Conservation (phyloP, 2,888 invertebrate species). For the Hydrotaea diabolus region DNA sequence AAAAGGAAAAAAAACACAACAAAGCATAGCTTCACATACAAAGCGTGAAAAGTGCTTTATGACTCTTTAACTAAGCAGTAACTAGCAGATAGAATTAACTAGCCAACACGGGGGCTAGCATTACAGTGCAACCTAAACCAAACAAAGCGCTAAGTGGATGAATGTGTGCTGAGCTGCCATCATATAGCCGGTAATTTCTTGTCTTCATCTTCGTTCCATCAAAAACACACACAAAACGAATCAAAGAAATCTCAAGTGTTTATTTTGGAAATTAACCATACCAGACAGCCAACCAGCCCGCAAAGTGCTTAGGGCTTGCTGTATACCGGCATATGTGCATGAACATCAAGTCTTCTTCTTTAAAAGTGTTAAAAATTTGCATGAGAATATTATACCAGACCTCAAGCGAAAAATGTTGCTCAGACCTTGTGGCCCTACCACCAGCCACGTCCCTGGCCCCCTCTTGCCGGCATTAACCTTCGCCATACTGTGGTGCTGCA, state of each 20-base stretch:
- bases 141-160: neutral
- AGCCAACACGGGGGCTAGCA: neutral
- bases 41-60: constrained; percentile 22
- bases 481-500: constrained; percentile 40
- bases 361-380: constrained; percentile 8
- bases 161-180: neutral
- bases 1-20: too few relatives aligned
- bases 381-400: too few relatives aligned
- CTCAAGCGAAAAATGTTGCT: constrained; percentile 29
- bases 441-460: neutral
- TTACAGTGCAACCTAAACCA: neutral
- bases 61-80: neutral
- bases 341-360: neutral
- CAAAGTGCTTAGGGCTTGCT: neutral
- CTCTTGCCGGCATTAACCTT: constrained; percentile 53
- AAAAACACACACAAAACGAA: neutral
- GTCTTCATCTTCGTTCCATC: constrained; percentile 5
- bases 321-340: too few relatives aligned
- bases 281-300: neutral
- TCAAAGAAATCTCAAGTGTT: constrained; percentile 13
- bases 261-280: constrained; percentile 35
- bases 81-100: constrained; percentile 1
- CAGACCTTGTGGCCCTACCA: constrained; percentile 37
- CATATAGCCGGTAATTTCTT: constrained; percentile 16
- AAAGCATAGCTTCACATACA: neutral